These are phyloP conservation scores for Oxytorus armatus DNA, from an alignment of 2,888 invertebrate species.

Conservation along the genomic window DNA sequence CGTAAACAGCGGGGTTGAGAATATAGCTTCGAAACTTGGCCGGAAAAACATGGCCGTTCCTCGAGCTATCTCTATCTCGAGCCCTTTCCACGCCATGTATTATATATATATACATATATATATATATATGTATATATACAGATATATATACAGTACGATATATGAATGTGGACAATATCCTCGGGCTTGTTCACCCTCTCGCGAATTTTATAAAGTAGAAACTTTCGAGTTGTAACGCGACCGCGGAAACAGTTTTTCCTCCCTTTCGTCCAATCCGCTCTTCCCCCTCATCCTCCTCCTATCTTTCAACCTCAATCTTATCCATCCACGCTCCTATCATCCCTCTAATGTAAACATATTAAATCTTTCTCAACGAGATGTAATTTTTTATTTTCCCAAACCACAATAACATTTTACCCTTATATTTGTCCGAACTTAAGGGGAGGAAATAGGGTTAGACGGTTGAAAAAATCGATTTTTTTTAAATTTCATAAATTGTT, in stretches of 20 bases:
- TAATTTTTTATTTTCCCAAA: constrained; percentile 31
- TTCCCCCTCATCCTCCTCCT: constrained; percentile 7
- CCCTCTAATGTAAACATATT: constrained; percentile 46
- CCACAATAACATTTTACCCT: neutral
- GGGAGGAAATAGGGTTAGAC: too few species aligned
- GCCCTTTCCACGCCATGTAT: constrained; percentile 37
- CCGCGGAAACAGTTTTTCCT: constrained; percentile 53
- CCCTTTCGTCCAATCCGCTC: constrained; percentile 21
- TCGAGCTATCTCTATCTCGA: constrained; percentile 44
- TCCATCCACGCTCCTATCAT: constrained; percentile 22
- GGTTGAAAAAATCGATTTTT: too few species aligned
- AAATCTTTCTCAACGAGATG: constrained; percentile 18
- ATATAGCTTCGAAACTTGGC: constrained; percentile 58
- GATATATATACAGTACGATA: neutral
- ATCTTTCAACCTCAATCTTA: constrained; percentile 37
- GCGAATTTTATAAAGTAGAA: constrained; percentile 66
- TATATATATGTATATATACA: neutral
- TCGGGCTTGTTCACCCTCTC: constrained; percentile 39
- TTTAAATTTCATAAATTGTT: too few species aligned
- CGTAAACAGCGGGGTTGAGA: constrained; percentile 58
- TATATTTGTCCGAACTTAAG: too few species aligned
- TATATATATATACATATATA: neutral
- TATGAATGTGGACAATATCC: constrained; percentile 43
- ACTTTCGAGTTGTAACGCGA: constrained; percentile 62
- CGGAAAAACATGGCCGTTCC: constrained; percentile 60